Evolutionary conservation across 2,797 vertebrate genomes (phyloP), one percentile per base, ranked within the genome.

Genomic region (Cottoperca gobio): DNA sequence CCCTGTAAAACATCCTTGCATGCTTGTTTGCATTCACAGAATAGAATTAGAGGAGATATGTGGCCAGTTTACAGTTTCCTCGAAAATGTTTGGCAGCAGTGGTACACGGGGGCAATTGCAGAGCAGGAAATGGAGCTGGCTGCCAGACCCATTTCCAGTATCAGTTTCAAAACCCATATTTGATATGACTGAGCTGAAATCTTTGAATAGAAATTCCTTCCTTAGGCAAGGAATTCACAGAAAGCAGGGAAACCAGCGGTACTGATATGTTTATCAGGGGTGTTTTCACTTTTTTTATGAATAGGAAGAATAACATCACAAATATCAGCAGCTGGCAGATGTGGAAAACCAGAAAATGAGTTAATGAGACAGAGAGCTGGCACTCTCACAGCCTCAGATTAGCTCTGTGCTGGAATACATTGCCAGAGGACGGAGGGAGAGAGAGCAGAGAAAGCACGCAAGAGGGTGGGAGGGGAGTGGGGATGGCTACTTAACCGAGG

Each of bases 361-460:
- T 69, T 54, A 73, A 73, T 61, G 39, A 76, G 53, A 58, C 33
- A 72, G 58, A 48, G 58, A 79, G 37, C 58, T 89, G 81, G 53
- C 58, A 68, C 77, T 77, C 49, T 81, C 79, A 75, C 84, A 91
- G 76, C 84, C 70, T 82, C 81, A 84, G 85, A 91, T 92, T 86
- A 85, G 85, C 82, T 84, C 89, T 86, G 79, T 89, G 81, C 76
- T 87, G 68, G 73, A 86, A 87, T 87, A 79, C 31, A 42, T 76
- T 50, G 81, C 83, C 81, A 88, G 88, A 88, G 89, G 85, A 87
- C 59, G 84, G 66, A 64, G 40, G 66, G 73, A 66, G 82, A 87
- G 86, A 82, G 79, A 76, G 72, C 26, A 64, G 53, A 60, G 74
- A 72, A 64, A 70, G 78, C 55, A 65, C 78, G 40, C 16, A 57